These are phyloP conservation scores for Wasmannia auropunctata DNA, from an alignment of 1,140 invertebrate genomes.

Conservation along the genomic window DNA sequence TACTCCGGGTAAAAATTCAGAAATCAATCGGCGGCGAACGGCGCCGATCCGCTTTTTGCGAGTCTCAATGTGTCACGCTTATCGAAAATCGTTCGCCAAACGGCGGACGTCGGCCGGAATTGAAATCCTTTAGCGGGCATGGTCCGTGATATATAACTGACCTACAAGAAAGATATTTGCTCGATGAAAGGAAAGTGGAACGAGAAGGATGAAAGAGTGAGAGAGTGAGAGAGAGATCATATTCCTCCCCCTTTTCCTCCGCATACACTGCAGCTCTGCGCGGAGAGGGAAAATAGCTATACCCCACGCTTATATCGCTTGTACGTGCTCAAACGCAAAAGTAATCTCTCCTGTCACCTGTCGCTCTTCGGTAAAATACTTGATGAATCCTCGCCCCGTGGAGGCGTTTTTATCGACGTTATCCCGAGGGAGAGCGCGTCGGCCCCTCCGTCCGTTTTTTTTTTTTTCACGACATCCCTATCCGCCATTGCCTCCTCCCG, in stretches of 20 bases:
- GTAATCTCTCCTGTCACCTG: slow-evolving; percentile 72
- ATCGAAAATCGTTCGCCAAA: slow-evolving; percentile 59
- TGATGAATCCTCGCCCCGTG: slow-evolving; percentile 66
- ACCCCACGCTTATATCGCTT: slow-evolving; percentile 18
- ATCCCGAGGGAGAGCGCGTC: slow-evolving; percentile 38
- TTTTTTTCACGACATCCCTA: slow-evolving; percentile 42
- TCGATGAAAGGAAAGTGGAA: not conserved
- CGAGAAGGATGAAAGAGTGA: not conserved
- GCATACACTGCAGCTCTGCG: not conserved
- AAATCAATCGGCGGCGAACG: slow-evolving; percentile 33
- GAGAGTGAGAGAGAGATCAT: not conserved
- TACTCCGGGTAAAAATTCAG: slow-evolving; percentile 32
- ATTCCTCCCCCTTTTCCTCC: not conserved
- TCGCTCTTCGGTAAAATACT: slow-evolving; percentile 69
- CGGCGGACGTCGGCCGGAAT: slow-evolving; percentile 43
- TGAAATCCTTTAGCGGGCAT: slow-evolving; percentile 59
- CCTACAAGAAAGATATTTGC: slow-evolving; percentile 54
- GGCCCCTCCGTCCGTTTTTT: slow-evolving; percentile 30
- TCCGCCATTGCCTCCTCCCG: not conserved
- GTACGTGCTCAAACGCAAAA: slow-evolving; percentile 62
- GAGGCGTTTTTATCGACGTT: slow-evolving; percentile 67
- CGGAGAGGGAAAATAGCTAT: slow-evolving; percentile 23
- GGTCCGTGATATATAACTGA: slow-evolving; percentile 53
- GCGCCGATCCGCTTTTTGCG: slow-evolving; percentile 26
- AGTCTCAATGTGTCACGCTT: slow-evolving; percentile 42